phyloP scores from a whole-genome alignment of 2,113 vertebrate genomes.

The Hypomesus transpacificus region DNA sequence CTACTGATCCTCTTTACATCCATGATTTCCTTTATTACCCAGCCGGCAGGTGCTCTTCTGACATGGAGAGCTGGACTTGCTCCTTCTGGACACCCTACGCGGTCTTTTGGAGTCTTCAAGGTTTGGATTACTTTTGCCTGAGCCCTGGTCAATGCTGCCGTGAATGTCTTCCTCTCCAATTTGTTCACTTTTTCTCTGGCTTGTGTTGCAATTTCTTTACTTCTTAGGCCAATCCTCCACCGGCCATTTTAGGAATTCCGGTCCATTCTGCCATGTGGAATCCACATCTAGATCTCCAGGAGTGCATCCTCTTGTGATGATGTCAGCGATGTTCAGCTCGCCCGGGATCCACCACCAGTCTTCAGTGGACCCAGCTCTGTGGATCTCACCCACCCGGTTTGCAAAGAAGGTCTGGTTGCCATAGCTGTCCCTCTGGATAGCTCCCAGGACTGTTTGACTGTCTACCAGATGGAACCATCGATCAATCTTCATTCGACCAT shows the following conservation, averaged over 20 bases:
- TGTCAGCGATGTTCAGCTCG: too few species aligned
- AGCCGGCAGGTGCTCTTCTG: background rate
- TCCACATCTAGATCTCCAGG: background rate
- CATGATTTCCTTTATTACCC: background rate
- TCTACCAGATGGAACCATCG: background rate
- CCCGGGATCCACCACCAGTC: too few species aligned
- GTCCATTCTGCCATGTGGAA: conserved; percentile 30
- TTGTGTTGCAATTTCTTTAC: conserved; percentile 9
- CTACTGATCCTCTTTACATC: too few species aligned
- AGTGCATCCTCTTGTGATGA: too few species aligned
- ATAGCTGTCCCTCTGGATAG: background rate
- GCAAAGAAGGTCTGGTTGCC: background rate
- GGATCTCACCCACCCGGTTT: background rate
- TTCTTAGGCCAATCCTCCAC: conserved; percentile 25
- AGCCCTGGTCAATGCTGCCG: conserved; percentile 7
- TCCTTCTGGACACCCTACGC: background rate
- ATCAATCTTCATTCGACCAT: background rate
- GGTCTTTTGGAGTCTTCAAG: background rate
- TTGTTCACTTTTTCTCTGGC: conserved; percentile 19
- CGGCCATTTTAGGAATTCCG: conserved; percentile 13
- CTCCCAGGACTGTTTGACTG: background rate
- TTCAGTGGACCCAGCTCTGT: background rate
- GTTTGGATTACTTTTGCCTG: background rate
- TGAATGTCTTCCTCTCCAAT: conserved; percentile 22
- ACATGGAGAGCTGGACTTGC: background rate